Base-by-base conservation (phyloP, 2,113 vertebrate species). In the Gavialis gangeticus region DNA sequence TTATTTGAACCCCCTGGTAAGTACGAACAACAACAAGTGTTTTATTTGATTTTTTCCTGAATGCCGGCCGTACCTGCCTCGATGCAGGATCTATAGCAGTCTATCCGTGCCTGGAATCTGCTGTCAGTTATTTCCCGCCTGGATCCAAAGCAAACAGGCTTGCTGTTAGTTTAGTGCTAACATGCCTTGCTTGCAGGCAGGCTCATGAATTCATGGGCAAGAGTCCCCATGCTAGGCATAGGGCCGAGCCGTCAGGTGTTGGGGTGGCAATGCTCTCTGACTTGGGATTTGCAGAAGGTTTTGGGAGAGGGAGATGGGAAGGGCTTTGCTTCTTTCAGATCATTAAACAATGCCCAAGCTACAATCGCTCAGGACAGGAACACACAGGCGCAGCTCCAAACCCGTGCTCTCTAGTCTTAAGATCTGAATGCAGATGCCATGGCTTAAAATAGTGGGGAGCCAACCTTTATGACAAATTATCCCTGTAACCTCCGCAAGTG, bases 81-180 rank as follows among this genome's bases (percentile, higher is more conserved):
- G 67, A 57, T 67, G 67, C 46, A 77, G 82, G 95, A 62, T 82
- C 90, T 30, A 28, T 92, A 84, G 5, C 76, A 55, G 73, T 18
- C 27, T 88, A 82, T 10, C 56, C 19, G 24, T 4, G 13, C 75
- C 82, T 83, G 87, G 69, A 58, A 94, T 85, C 85, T 90, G 75
- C 60, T 37, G 0, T 8, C 0, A 0, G 28, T 28, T n/a, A 3
- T 34, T 4, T 82, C 60, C 57, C 58, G 69, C 69, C 0, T 0
- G 59, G 25, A 66, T 69, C 82, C 60, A 86, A 59, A 78, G 62
- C 79, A 75, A 21, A 82, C 2, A 21, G n/a, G 30, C 4, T 60
- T 71, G 28, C 28, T 82, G 37, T 57, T 8, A 63, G 75, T 71
- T 75, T 10, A 4, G n/a, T 22, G 13, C 57, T 59, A 30, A 78